A percentile compares a stretch with the other conserved stretches of the same genome.
phyloP scores from a whole-genome alignment of 2,888 invertebrate genomes.

The Drosophila acutilabella region DNA sequence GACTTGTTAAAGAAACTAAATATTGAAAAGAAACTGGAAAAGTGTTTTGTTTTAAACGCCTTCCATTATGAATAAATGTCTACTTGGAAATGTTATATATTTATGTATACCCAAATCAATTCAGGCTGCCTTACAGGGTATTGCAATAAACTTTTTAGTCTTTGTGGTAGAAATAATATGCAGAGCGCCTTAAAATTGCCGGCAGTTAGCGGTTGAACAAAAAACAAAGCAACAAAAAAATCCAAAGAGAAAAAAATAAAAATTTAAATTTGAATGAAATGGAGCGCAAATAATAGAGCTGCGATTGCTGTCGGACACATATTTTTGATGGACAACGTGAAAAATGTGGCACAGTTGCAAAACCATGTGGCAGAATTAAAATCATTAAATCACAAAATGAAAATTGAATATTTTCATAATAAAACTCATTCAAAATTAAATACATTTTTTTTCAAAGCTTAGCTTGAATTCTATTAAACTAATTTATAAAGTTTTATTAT shows the following conservation, averaged over 20 bases:
- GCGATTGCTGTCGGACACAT: slow-evolving; percentile 23
- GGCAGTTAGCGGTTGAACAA: slow-evolving; percentile 33
- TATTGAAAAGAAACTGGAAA: too few species aligned
- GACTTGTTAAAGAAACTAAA: too few species aligned
- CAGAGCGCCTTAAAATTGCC: slow-evolving; percentile 46
- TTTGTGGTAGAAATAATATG: slow-evolving; percentile 27
- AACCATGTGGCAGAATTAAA: slow-evolving; percentile 1
- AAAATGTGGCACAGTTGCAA: slow-evolving; percentile 5
- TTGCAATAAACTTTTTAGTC: slow-evolving; percentile 23
- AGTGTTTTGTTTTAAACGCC: too few species aligned
- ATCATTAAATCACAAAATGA: background rate
- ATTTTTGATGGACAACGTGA: slow-evolving; percentile 7
- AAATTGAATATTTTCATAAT: background rate
- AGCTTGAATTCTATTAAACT: too few species aligned
- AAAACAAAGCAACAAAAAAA: background rate
- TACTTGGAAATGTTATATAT: too few species aligned
- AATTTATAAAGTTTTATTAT: background rate
- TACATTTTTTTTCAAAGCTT: background rate
- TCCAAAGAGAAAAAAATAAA: slow-evolving; percentile 19
- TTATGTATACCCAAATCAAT: too few species aligned
- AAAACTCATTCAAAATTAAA: background rate
- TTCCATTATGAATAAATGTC: too few species aligned
- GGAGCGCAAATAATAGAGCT: slow-evolving; percentile 6
- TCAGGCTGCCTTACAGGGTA: background rate
- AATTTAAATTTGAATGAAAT: slow-evolving; percentile 43